These are phyloP conservation scores for Lordiphosa andalusiaca DNA, from an alignment of 2,888 invertebrate genomes.

Conservation along the genomic window DNA sequence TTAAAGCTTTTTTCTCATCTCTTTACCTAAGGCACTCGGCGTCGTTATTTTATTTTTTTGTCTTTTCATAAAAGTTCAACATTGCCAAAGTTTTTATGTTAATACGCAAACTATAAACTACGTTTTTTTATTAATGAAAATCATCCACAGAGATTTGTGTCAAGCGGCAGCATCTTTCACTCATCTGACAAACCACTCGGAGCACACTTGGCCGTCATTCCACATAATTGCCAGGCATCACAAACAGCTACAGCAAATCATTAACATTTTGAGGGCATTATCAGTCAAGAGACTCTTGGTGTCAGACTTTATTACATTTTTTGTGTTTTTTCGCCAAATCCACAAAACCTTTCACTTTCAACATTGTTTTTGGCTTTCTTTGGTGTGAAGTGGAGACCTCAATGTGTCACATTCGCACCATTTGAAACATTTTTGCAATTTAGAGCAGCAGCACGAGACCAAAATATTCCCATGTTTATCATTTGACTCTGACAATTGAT, in stretches of 20 bases:
- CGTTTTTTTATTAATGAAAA: conserved; percentile 40
- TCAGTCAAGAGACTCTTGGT: conserved; percentile 1
- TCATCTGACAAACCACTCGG: conserved; percentile 1
- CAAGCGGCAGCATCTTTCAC: conserved; percentile 22
- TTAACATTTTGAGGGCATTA: conserved; percentile 14
- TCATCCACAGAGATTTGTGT: conserved; percentile 32
- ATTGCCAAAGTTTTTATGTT: conserved; percentile 43
- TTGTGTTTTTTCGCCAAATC: conserved; percentile 10
- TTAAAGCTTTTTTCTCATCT: conserved; percentile 12
- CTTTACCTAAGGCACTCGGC: conserved; percentile 4
- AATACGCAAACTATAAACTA: conserved; percentile 44
- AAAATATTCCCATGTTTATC: background rate
- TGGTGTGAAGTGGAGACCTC: conserved; percentile 13
- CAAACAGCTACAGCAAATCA: conserved; percentile 20
- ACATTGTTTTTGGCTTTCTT: conserved; percentile 35
- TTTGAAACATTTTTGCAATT: conserved; percentile 4
- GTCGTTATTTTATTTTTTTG: too few relatives aligned
- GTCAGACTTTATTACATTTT: background rate
- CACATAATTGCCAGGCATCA: conserved; percentile 36
- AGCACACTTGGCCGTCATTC: conserved; percentile 18
- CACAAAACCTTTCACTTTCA: conserved; percentile 40
- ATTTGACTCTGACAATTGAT: conserved; percentile 3
- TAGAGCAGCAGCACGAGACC: conserved; percentile 5
- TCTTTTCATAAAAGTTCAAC: conserved; percentile 25
- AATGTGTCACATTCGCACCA: background rate